Percentiles rank a stretch among this genome's conserved stretches.
Conservation (phyloP, 2,797 vertebrate genomes). For the Onychomys arenicola region DNA sequence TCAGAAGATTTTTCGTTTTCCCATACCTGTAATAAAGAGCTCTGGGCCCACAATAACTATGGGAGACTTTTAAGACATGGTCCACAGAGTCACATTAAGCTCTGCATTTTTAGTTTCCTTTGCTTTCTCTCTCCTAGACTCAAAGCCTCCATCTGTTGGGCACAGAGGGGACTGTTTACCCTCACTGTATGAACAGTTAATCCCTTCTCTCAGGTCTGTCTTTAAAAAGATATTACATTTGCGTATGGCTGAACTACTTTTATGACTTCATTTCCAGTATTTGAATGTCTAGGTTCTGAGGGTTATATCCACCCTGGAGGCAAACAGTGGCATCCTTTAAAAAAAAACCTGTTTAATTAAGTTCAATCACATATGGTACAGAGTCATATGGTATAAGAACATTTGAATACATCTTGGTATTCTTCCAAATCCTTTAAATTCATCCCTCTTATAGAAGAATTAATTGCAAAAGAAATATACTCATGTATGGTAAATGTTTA, state of each 20-base stretch:
- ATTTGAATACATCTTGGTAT: slow-evolving; percentile 73
- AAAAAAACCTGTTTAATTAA: slow-evolving; percentile 75
- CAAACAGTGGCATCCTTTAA: slow-evolving; percentile 72
- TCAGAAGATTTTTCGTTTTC: slow-evolving; percentile 8
- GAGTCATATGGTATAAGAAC: slow-evolving; percentile 65
- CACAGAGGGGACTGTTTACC: slow-evolving; percentile 75
- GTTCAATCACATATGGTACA: slow-evolving; percentile 77
- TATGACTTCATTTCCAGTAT: slow-evolving; percentile 81
- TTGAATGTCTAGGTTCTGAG: slow-evolving; percentile 71
- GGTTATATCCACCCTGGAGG: slow-evolving; percentile 71
- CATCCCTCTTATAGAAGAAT: slow-evolving; percentile 58
- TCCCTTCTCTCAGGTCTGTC: slow-evolving; percentile 75
- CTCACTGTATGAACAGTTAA: slow-evolving; percentile 79
- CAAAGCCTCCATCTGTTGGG: slow-evolving; percentile 81
- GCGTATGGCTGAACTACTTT: slow-evolving; percentile 77
- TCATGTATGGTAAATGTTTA: slow-evolving; percentile 66
- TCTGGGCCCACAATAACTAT: background rate
- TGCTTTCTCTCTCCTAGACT: slow-evolving; percentile 62
- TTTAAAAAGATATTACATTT: slow-evolving; percentile 83
- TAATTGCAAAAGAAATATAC: slow-evolving; percentile 67
- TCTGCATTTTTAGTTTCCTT: slow-evolving; percentile 73
- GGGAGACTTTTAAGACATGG: slow-evolving; percentile 45
- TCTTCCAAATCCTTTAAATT: slow-evolving; percentile 73
- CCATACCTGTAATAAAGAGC: slow-evolving; percentile 12
- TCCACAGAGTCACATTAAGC: slow-evolving; percentile 67